Conservation (phyloP, 2,797 vertebrate species). For the Hydrolagus colliei region DNA sequence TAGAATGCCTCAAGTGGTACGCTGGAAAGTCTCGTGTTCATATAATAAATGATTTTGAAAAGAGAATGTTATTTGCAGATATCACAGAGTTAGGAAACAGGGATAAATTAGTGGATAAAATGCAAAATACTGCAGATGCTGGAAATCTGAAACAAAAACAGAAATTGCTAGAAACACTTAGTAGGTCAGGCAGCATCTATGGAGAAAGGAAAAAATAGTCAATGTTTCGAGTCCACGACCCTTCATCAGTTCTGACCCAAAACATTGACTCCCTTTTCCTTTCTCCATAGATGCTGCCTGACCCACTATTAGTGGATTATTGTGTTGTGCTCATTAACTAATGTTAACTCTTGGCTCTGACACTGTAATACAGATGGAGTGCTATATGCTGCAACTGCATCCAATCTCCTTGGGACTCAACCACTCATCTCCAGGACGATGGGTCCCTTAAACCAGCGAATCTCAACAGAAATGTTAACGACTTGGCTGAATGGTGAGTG, state of each 20-base stretch:
- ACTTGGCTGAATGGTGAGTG: conserved; percentile 8
- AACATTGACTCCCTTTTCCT: too few species aligned
- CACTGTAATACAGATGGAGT: background rate
- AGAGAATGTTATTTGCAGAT: background rate
- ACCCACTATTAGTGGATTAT: background rate
- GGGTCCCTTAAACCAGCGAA: conserved; percentile 15
- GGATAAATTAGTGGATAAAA: background rate
- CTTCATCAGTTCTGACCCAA: too few species aligned
- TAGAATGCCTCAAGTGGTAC: too few species aligned
- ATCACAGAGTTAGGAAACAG: background rate
- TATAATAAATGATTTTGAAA: background rate
- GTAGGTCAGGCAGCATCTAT: too few species aligned
- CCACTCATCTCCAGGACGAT: conserved; percentile 7
- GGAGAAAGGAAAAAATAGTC: too few species aligned
- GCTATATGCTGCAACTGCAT: background rate
- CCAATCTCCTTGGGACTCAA: background rate
- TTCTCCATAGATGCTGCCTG: background rate
- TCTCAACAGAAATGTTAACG: background rate
- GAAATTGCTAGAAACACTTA: too few species aligned
- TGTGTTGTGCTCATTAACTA: background rate
- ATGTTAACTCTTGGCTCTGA: background rate
- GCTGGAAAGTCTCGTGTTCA: too few species aligned
- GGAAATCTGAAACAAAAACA: too few species aligned
- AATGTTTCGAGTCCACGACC: too few species aligned
- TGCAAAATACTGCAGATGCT: too few species aligned